A percentile compares a stretch with the other conserved stretches of the same genome.
phyloP scores from a whole-genome alignment of 2,888 invertebrate genomes.

The Drymonia ruficornis region DNA sequence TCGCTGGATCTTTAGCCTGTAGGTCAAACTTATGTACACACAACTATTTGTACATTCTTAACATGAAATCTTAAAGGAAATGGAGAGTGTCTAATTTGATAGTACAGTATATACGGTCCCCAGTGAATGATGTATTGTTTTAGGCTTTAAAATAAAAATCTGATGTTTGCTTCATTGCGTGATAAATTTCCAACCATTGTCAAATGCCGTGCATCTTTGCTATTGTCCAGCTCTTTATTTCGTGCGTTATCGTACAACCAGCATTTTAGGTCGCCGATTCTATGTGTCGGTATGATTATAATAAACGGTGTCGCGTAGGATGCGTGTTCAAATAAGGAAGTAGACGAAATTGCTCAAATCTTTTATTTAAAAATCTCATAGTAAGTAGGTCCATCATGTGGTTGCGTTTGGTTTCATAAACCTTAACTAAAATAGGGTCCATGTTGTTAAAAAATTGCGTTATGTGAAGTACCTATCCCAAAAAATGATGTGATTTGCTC shows the following conservation, averaged over 20 bases:
- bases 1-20: neutral
- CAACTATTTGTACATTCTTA: neutral
- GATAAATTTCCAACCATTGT: neutral
- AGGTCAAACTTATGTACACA: neutral
- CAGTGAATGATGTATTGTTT: neutral
- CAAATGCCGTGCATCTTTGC: too few species aligned
- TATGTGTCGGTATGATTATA: neutral
- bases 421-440: neutral
- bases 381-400: constrained; percentile 6
- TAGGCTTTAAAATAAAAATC: neutral
- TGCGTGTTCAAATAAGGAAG: constrained; percentile 10
- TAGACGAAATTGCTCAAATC: constrained; percentile 12
- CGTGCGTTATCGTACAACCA: constrained; percentile 3
- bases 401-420: neutral
- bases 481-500: too few species aligned
- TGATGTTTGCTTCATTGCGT: neutral
- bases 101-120: neutral
- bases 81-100: neutral
- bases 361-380: constrained; percentile 25
- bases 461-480: too few species aligned
- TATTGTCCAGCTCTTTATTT: neutral
- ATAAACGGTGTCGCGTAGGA: neutral
- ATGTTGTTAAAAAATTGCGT: too few species aligned
- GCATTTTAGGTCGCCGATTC: neutral
- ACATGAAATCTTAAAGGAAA: neutral